These are phyloP conservation scores for Macaca nemestrina DNA, from an alignment of 2,113 vertebrate species.

Conservation along the genomic window DNA sequence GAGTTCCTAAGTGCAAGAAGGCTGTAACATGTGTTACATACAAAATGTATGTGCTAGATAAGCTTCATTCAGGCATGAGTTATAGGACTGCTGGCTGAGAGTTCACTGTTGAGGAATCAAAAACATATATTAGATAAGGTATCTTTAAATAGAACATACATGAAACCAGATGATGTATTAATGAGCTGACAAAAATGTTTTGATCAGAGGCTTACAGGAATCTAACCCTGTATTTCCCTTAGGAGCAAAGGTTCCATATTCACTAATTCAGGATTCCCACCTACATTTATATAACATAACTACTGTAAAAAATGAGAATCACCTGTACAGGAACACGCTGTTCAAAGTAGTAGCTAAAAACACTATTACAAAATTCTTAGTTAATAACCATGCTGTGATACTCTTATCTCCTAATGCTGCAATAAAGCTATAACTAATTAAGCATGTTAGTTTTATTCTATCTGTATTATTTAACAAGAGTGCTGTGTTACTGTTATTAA, in stretches of 20 bases:
- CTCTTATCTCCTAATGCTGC: neutral
- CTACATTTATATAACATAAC: neutral
- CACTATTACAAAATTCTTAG: neutral
- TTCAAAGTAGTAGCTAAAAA: neutral
- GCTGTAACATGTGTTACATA: neutral
- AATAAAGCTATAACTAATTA: neutral
- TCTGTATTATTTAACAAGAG: neutral
- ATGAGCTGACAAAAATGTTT: slow-evolving; percentile 9
- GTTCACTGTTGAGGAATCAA: neutral
- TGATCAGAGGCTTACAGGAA: neutral
- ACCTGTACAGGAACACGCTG: neutral
- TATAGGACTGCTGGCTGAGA: neutral
- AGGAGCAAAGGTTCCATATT: neutral
- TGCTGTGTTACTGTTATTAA: neutral
- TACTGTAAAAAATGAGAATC: neutral
- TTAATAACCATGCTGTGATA: neutral
- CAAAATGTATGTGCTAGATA: neutral
- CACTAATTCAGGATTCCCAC: neutral
- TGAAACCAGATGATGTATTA: neutral
- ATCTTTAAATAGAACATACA: neutral
- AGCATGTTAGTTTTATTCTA: neutral
- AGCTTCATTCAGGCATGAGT: neutral
- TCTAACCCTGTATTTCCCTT: neutral
- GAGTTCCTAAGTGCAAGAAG: neutral
- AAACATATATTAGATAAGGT: neutral